Percentiles rank a stretch among this genome's conserved stretches.
phyloP scores from a whole-genome alignment of 2,113 vertebrate species.

The Chaetodon trifascialis region DNA sequence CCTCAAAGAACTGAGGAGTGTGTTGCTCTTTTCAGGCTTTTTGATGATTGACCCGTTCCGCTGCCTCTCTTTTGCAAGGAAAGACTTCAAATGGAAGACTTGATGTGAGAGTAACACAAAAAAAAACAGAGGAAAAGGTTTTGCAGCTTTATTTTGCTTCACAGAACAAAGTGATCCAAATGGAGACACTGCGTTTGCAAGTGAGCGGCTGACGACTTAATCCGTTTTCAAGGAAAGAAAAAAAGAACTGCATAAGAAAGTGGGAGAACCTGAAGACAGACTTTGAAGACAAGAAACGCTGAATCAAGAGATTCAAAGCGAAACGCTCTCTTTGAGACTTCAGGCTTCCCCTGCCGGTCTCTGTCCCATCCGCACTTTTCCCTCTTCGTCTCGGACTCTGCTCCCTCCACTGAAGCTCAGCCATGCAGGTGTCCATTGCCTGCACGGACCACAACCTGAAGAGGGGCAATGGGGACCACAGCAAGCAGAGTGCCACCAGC shows the following conservation, averaged over 20 bases:
- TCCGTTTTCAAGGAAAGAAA: conserved; percentile 4
- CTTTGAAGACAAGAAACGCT: conserved; percentile 1
- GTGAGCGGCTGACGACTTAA: conserved; percentile 34
- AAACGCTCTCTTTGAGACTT: conserved; percentile 8
- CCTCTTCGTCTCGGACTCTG: neutral
- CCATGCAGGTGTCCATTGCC: conserved; percentile 99
- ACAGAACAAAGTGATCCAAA: conserved; percentile 51
- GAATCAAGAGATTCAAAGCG: conserved; percentile 18
- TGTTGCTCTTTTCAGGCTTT: conserved; percentile 53
- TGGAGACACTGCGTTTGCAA: conserved; percentile 37
- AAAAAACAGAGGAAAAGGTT: conserved; percentile 13
- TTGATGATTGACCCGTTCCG: conserved; percentile 55
- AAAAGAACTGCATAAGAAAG: conserved; percentile 17
- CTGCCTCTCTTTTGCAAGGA: conserved; percentile 20
- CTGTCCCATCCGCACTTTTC: conserved; percentile 32
- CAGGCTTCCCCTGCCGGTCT: neutral
- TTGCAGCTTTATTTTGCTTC: conserved; percentile 28
- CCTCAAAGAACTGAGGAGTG: conserved; percentile 51
- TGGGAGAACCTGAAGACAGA: neutral
- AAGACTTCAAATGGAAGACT: conserved; percentile 55
- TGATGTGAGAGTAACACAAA: conserved; percentile 27
- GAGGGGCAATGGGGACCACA: conserved; percentile 95
- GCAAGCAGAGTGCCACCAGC: conserved; percentile 93
- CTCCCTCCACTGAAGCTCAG: conserved; percentile 52
- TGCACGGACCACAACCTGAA: conserved; percentile 99